Conservation (phyloP, 2,888 invertebrate genomes). For the Ennomos erosarius region DNA sequence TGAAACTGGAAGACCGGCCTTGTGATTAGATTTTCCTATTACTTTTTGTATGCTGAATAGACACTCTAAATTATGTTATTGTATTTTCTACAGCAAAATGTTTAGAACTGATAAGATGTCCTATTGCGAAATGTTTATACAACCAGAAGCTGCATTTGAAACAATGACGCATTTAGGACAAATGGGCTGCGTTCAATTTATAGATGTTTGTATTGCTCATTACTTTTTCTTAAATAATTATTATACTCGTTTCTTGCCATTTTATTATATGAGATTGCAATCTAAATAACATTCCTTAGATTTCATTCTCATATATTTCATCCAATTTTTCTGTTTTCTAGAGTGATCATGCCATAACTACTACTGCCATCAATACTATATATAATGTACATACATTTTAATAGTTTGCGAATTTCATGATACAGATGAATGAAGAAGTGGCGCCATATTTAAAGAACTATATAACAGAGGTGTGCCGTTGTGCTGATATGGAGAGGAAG, state of each 20-base stretch:
- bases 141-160: conserved; percentile 95
- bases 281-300: too few species aligned
- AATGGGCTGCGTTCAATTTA: conserved; percentile 89
- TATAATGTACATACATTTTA: background rate
- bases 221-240: too few species aligned
- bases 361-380: too few species aligned
- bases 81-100: conserved; percentile 58
- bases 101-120: conserved; percentile 94
- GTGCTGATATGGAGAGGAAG: conserved; percentile 84
- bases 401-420: background rate
- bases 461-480: conserved; percentile 7
- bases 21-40: too few species aligned
- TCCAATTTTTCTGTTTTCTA: too few species aligned
- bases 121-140: conserved; percentile 94
- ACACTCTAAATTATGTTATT: too few species aligned
- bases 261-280: too few species aligned
- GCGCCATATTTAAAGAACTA: conserved; percentile 1
- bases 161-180: conserved; percentile 95
- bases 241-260: background rate
- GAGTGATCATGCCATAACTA: too few species aligned
- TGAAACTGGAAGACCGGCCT: too few species aligned
- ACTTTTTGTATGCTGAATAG: too few species aligned
- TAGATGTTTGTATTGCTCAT: conserved; percentile 59
- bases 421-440: conserved; percentile 9
- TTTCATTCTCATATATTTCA: too few species aligned